Evolutionary conservation across 37 sponge, comb jelly and placozoan species (phyloP).

Genomic region (Agelas oroides): DNA sequence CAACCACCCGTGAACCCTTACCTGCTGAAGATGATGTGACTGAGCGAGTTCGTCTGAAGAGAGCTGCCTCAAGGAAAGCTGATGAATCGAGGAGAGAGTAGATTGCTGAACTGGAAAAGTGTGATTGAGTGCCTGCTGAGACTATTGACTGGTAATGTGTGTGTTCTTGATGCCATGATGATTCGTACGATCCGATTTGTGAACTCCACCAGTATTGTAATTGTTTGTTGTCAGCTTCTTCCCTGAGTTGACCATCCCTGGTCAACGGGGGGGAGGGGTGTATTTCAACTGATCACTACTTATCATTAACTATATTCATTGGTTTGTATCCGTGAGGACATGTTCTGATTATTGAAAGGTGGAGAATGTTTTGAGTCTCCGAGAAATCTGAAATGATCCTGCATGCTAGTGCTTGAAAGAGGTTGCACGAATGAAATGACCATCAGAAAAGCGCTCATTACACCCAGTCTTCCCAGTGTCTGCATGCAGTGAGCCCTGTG

Average conservation of each 20-base stretch:
- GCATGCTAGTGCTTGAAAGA: too few relatives aligned
- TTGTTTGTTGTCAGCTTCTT: background rate
- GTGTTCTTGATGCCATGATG: too few relatives aligned
- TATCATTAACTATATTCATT: background rate
- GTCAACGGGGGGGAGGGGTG: constrained; percentile 48
- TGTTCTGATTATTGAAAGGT: too few relatives aligned
- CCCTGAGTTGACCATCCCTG: constrained; percentile 31
- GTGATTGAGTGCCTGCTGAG: background rate
- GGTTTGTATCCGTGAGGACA: too few relatives aligned
- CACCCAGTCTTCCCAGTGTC: too few relatives aligned
- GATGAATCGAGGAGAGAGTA: background rate
- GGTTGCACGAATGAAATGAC: too few relatives aligned
- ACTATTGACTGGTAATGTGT: too few relatives aligned
- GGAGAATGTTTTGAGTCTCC: too few relatives aligned
- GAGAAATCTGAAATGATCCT: too few relatives aligned
- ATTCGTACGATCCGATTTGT: too few relatives aligned
- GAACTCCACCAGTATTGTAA: background rate
- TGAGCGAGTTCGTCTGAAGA: constrained; percentile 7
- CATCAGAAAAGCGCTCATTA: too few relatives aligned
- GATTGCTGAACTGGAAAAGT: constrained; percentile 19
- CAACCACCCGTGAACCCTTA: background rate
- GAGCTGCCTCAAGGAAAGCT: constrained; percentile 34
- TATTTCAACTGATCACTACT: background rate
- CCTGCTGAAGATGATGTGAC: background rate
- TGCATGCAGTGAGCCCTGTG: too few relatives aligned